Base-by-base conservation (phyloP, 1,140 invertebrate genomes). In the Drosophila arawakana region DNA sequence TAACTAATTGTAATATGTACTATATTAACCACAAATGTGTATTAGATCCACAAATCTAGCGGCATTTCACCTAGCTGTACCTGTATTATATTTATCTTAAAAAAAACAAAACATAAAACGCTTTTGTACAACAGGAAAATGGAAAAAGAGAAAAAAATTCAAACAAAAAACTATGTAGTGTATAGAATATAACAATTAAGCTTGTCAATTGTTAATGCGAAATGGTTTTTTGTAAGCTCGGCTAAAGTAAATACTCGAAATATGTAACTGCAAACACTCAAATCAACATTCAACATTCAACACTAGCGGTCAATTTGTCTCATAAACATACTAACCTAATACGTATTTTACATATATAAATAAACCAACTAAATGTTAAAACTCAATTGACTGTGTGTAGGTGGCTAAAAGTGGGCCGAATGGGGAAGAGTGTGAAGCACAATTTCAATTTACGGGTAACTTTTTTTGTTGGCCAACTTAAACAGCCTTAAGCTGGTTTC, bases 361-460 rank as follows among this genome's bases (percentile, higher is more conserved):
- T 85, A 85, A 88, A 85, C 57, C 63, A 79, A 82, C 72, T 88
- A 82, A 88, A 85, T 88, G 76, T 78, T 78, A 82, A 60, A 69
- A 35, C 30, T 47, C 25, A 65, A 65, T 3, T 3, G 21, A n/a
- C 18, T 30, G 21, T 43, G 54, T 41, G 13, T 21, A 43, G 35
- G 54, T 41, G 11, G 3, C 21, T 2, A n/a, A n/a, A 11, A 13
- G 4, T n/a, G 41, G 41, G 0, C 8, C 37, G 13, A 46, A 34
- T 13, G n/a, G 7, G 9, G 11, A 41, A 44, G 47, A 58, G 30
- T 60, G 47, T 37, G 13, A 46, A 44, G 55, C 46, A 46, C 62
- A 74, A 78, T 43, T 61, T n/a, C 44, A 39, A 46, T 61, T 68
- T 21, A 15, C 39, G 39, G 58, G 30, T 55, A 61, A 54, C 10